Evolutionary conservation across 2,113 vertebrate genomes (phyloP), one percentile per base, ranked within the genome.

Genomic region (Butastur rufipennis): DNA sequence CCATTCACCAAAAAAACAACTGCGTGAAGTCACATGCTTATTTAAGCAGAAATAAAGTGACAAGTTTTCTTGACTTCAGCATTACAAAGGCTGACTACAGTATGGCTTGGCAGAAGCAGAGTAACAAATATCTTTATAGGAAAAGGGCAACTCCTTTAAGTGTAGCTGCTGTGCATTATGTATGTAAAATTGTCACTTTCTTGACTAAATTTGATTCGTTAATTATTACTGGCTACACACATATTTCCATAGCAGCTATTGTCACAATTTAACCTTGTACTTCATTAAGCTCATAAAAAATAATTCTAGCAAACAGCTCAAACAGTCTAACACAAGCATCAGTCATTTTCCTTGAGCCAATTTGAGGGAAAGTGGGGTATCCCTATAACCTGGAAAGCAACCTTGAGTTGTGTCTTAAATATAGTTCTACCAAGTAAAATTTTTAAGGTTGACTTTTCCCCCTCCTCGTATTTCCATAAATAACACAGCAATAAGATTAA

Each of bases 11-110:
- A 23, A 61, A 72, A 47, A 56, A 7, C 8, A n/a, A 9, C 15
- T 19, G 20, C 1, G 1, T 15, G 23, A 86, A 42, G 25, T n/a
- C 17, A 17, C 1, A 0, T 42, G 34, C 21, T 62, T 74, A 55
- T 36, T 86, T 55, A 55, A 67, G 21, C 31, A 47, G n/a, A 81
- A 72, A 38, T 43, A 4, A 38, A 42, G 47, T 47, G 45, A 32
- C 31, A 36, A 47, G 7, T 52, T 68, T 67, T 55, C n/a, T 20
- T 27, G 29, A 67, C n/a, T 53, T 55, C 31, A 32, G 11, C 21
- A 11, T 53, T 36, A 26, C 13, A 13, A 74, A 47, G 61, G 16
- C 45, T 81, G 61, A 7, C n/a, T 55, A 21, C 20, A 40, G 43
- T 8, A 40, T 22, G 19, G 19, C 59, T 47, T 67, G 59, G 38